Percentiles rank a stretch among this genome's conserved stretches.
phyloP scores from a whole-genome alignment of 2,888 invertebrate species.

The Drosophila demipolita region DNA sequence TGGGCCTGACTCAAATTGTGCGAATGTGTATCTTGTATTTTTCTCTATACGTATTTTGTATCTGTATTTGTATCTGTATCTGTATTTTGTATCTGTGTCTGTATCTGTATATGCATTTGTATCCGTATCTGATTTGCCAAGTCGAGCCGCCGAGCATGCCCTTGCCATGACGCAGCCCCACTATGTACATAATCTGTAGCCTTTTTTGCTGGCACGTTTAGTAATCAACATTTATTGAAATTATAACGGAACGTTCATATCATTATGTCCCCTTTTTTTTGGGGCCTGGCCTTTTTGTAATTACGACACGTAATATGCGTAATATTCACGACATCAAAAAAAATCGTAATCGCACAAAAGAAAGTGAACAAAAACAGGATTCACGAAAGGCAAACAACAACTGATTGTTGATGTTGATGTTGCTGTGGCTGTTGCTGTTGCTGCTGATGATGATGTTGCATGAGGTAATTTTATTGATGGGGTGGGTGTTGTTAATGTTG shows the following conservation, averaged over 20 bases:
- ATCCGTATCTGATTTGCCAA: conserved; percentile 27
- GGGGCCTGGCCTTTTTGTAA: conserved; percentile 43
- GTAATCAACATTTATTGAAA: conserved; percentile 75
- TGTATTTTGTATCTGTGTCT: neutral
- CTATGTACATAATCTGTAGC: neutral
- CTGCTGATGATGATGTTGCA: conserved; percentile 47
- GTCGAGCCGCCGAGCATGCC: conserved; percentile 4
- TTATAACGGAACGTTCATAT: conserved; percentile 63
- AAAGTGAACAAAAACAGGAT: conserved; percentile 48
- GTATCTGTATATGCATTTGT: neutral
- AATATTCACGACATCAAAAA: conserved; percentile 75
- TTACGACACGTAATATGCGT: conserved; percentile 80
- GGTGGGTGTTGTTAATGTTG: conserved; percentile 18
- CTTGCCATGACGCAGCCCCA: conserved; percentile 4
- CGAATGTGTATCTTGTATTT: conserved; percentile 38
- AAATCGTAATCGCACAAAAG: conserved; percentile 30
- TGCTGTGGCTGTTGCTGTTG: neutral
- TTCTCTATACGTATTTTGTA: conserved; percentile 21
- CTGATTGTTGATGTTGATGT: conserved; percentile 7
- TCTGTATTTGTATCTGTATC: conserved; percentile 6
- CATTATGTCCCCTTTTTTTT: neutral
- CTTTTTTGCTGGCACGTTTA: conserved; percentile 59
- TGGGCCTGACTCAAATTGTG: conserved; percentile 27
- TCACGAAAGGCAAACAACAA: conserved; percentile 26
- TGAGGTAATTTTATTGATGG: conserved; percentile 20